Evolutionary conservation across 2,888 invertebrate species (phyloP), one percentile per base, ranked within the genome.

Genomic region (Drosophila buzzatii): DNA sequence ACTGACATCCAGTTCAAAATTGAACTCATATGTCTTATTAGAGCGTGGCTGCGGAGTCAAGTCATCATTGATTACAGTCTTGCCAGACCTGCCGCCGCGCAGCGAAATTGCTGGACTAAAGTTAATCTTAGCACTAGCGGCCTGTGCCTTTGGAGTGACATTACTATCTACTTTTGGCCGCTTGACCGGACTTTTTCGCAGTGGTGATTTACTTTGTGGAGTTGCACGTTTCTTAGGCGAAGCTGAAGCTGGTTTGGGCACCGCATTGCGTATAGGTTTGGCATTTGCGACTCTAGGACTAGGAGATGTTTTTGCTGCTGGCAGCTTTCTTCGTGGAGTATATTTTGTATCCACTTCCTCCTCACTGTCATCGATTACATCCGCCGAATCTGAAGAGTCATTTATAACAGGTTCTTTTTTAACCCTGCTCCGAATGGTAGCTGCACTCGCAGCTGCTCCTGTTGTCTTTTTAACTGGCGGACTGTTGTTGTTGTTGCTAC

Each of bases 1-100:
- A 70, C 93, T 93, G 7, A 93, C 93, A 76, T 93, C 92, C 39
- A 93, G 70, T 66, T 93, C 93, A 58, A 93, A 92, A 81, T 93
- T 93, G 23, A 93, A 91, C 70, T 93, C 92, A 65, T 93, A 93
- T 0, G 91, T 92, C 80, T 93, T 93, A 2, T 86, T 88, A 16
- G 91, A 85, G 33, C 90, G 91, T 10, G 90, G 82, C 62, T 92
- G 92, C 0, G 92, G 93, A 0, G 92, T 92, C 7, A 92, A 68
- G 42, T 90, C 89, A 63, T 93, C 91, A 71, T 93, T 93, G 20
- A 93, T 83, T 16, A 92, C 86, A 0, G 92, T 92, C 67, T 90
- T 92, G 3, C 92, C 93, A n/a, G 80, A 77, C n/a, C 85, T 86
- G 0, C 87, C 76, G 5, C 51, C 18, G 8, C 85, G 81, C 12